phyloP scores from a whole-genome alignment of 2,113 vertebrate genomes.

The Sigmodon hispidus region DNA sequence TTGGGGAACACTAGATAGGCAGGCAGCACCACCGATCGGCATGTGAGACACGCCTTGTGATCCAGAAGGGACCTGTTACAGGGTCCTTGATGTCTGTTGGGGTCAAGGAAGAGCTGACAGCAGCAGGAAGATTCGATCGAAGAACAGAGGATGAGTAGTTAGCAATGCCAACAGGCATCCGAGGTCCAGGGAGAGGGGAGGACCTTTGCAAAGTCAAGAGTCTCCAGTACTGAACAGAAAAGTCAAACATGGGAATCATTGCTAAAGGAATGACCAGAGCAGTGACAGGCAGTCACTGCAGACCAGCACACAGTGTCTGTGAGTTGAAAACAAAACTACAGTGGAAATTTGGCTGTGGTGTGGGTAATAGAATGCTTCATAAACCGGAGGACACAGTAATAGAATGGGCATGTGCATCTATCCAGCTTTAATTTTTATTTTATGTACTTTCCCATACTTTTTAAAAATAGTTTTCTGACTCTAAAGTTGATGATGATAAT shows the following conservation, averaged over 20 bases:
- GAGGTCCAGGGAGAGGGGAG: not conserved
- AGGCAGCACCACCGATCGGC: not conserved
- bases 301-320: not conserved
- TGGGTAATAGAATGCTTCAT: not conserved
- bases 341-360: not conserved
- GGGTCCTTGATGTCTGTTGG: not conserved
- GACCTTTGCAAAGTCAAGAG: not conserved
- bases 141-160: not conserved
- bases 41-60: too few relatives aligned
- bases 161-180: not conserved
- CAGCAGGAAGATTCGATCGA: not conserved
- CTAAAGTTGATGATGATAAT: constrained; percentile 60
- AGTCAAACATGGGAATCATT: not conserved
- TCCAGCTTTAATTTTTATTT: constrained; percentile 8
- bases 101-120: not conserved
- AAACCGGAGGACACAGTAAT: not conserved
- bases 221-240: not conserved
- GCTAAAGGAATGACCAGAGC: not conserved
- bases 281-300: not conserved
- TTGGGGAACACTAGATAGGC: not conserved
- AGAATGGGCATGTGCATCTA: not conserved
- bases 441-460: not conserved
- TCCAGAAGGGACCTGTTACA: not conserved
- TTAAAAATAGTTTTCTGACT: constrained; percentile 46
- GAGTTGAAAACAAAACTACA: not conserved